Conservation (phyloP, 53 echinoderm and acorn worm genomes). For the Mesocentrotus franciscanus region DNA sequence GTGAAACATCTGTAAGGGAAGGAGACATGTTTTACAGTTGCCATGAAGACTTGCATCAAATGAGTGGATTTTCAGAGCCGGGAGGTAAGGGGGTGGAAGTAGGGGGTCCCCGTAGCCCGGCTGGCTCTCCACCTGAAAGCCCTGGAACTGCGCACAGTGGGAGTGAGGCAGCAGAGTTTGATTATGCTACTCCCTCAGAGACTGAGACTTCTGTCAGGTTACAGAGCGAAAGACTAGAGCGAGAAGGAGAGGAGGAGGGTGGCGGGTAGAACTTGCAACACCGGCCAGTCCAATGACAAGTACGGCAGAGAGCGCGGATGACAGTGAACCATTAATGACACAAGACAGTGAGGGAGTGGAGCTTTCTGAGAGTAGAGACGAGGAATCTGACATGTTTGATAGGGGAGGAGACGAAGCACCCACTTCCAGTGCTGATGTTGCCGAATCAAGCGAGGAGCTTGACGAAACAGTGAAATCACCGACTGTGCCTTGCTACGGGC, state of each 20-base stretch:
- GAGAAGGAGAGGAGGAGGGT: slow-evolving; percentile 34
- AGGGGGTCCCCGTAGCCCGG: slow-evolving; percentile 34
- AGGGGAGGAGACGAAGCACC: background rate
- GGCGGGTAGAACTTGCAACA: slow-evolving; percentile 3
- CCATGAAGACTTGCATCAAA: slow-evolving; percentile 51
- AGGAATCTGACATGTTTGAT: background rate
- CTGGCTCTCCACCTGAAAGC: slow-evolving; percentile 38
- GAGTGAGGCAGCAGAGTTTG: slow-evolving; percentile 62
- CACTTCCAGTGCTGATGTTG: slow-evolving; percentile 11
- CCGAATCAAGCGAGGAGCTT: slow-evolving; percentile 23
- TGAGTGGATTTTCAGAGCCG: slow-evolving; percentile 28
- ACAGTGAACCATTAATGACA: background rate
- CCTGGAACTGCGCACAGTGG: slow-evolving; percentile 36
- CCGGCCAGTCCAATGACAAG: slow-evolving; percentile 57
- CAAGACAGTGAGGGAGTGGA: slow-evolving; percentile 26
- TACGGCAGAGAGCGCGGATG: slow-evolving; percentile 61
- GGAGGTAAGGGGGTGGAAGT: background rate
- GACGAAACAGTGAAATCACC: slow-evolving; percentile 38
- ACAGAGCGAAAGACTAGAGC: slow-evolving; percentile 44
- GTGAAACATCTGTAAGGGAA: slow-evolving; percentile 29
- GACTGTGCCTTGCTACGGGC: background rate
- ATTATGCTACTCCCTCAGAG: slow-evolving; percentile 51
- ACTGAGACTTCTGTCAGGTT: slow-evolving; percentile 36
- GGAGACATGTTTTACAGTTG: slow-evolving; percentile 33
- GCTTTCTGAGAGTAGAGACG: background rate